A percentile compares a stretch with the other conserved stretches of the same genome.
Evolutionary conservation across 2,888 invertebrate genomes (phyloP).

Genomic region (Hofmannophila pseudospretella): DNA sequence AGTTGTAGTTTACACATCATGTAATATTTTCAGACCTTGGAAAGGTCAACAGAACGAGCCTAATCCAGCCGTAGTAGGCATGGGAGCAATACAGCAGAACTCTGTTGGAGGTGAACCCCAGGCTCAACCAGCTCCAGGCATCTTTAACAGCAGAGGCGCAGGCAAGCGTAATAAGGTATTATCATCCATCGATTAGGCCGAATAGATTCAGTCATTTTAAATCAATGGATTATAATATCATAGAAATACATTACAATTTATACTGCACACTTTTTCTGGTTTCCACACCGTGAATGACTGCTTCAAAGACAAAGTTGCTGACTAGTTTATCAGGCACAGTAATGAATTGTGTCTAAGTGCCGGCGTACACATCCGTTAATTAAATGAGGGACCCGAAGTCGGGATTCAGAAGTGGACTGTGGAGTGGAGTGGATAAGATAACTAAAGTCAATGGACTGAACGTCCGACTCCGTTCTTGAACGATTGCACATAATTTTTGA

Average conservation of each 20-base stretch:
- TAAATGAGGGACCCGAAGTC: no score
- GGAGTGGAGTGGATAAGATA: no score
- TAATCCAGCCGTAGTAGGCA: conserved; percentile 63
- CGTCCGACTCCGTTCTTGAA: no score
- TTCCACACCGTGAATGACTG: no score
- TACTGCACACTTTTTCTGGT: not conserved
- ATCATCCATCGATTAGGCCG: conserved; percentile 26
- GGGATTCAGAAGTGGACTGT: no score
- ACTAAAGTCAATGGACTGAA: no score
- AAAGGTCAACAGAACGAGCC: conserved; percentile 71
- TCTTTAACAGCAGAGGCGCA: conserved; percentile 68
- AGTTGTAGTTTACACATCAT: no score
- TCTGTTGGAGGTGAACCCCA: conserved; percentile 55
- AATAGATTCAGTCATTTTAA: conserved; percentile 10
- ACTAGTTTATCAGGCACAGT: no score
- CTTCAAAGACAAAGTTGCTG: no score
- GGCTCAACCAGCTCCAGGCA: conserved; percentile 57
- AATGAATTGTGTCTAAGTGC: no score
- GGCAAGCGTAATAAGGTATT: conserved; percentile 59
- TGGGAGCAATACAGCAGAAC: conserved; percentile 58
- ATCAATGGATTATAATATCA: conserved; percentile 21
- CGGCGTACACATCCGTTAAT: no score
- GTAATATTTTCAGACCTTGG: conserved; percentile 55
- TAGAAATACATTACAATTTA: not conserved
- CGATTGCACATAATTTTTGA: no score